Evolutionary conservation across 2,888 invertebrate species (phyloP), one percentile per base, ranked within the genome.

Genomic region (Yponomeuta cagnagella): DNA sequence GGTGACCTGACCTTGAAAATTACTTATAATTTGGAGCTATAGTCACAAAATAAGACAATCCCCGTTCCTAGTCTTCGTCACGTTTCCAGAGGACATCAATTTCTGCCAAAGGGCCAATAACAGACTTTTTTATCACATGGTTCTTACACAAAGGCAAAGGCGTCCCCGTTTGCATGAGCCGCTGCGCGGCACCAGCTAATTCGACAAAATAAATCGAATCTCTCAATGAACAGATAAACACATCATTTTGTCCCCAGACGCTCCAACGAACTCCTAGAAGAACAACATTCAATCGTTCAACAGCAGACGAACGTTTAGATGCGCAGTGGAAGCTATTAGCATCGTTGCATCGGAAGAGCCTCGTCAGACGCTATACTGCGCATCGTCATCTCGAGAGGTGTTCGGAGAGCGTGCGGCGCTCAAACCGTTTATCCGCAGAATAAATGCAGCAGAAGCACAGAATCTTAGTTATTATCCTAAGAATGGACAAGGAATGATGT

Each of bases 341-440:
- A 1, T 23, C 80, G 82, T 80, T 82, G 80, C 77, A 80, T 80
- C 76, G 78, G 80, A 80, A 80, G 65, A 77, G 79, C 23, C 23
- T 63, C 43, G 48, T 70, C 80, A 83, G 81, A 85, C 82, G 82
- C 81, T 3, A 15, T 58, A 78, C 87, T 88, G 88, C 78, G 73
- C 78, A 82, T 78, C 83, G 80, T 89, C 88, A 87, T 80, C 81
- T 85, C 80, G 79, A 85, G 86, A 84, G 87, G 85, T 85, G 84
- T 82, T 15, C 52, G 52, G 15, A 58, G 52, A 58, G 82, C 80
- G 82, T 75, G 78, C 84, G 89, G 88, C 68, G 68, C 48, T 58
- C 52, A 0, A 58, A 58, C 12, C 52, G 15, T 58, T 58, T 58
- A 58, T 15, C 15, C 52, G 52, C 52, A 43, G 15, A 58, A 58